phyloP scores from a whole-genome alignment of 2,888 invertebrate genomes.

The Holacanthella duospinosa region DNA sequence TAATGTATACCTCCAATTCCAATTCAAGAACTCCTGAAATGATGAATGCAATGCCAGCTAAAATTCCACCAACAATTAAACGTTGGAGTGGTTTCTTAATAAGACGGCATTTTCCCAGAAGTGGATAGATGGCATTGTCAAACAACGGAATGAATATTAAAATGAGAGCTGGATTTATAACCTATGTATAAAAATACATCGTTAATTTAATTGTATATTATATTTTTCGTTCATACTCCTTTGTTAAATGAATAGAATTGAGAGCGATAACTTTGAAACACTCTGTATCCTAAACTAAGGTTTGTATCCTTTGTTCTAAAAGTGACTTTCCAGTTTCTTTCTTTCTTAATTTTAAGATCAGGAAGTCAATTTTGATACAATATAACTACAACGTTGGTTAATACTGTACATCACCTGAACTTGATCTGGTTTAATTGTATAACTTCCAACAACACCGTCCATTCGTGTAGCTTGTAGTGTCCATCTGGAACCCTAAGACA shows the following conservation, averaged over 20 bases:
- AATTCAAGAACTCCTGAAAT: constrained; percentile 46
- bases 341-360: too few relatives aligned
- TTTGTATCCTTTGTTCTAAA: too few relatives aligned
- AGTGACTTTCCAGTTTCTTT: too few relatives aligned
- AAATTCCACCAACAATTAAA: constrained; percentile 46
- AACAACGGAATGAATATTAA: constrained; percentile 44
- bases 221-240: not conserved
- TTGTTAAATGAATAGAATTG: not conserved
- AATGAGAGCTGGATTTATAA: constrained; percentile 45
- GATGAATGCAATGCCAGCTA: constrained; percentile 46
- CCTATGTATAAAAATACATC: constrained; percentile 40
- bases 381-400: too few relatives aligned
- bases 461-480: constrained; percentile 43
- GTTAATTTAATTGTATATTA: too few relatives aligned
- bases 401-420: constrained; percentile 44
- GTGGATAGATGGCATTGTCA: constrained; percentile 44
- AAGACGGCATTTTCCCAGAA: constrained; percentile 36
- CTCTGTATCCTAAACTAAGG: too few relatives aligned
- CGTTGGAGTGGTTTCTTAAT: constrained; percentile 44
- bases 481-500: constrained; percentile 42
- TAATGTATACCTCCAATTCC: constrained; percentile 39
- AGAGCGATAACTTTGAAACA: too few relatives aligned
- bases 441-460: constrained; percentile 39
- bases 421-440: constrained; percentile 46
- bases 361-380: too few relatives aligned